Evolutionary conservation across 2,797 vertebrate genomes (phyloP).

Genomic region (Miichthys miiuy): DNA sequence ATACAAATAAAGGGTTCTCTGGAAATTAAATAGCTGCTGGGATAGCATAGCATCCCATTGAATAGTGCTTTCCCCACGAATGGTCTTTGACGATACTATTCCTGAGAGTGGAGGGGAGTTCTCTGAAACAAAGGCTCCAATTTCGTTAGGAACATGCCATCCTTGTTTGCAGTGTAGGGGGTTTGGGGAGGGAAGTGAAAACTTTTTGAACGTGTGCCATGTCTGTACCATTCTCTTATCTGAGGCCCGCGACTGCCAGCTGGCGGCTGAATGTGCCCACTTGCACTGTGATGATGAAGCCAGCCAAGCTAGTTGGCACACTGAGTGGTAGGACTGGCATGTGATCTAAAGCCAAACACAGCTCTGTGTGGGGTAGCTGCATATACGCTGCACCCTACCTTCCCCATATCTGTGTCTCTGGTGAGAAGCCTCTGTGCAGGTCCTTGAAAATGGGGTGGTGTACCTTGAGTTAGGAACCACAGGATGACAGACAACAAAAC

Average conservation of each 20-base stretch:
- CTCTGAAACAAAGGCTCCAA: conserved; percentile 85
- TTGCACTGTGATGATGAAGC: conserved; percentile 83
- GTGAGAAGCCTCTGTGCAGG: conserved; percentile 37
- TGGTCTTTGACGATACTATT: conserved; percentile 88
- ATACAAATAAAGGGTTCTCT: conserved; percentile 62
- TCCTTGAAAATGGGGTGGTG: conserved; percentile 19
- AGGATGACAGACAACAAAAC: conserved; percentile 28
- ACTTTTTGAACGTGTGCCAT: conserved; percentile 92
- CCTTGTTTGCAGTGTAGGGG: conserved; percentile 87
- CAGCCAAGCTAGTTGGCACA: conserved; percentile 87
- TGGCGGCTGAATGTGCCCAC: conserved; percentile 89
- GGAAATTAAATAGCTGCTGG: conserved; percentile 69
- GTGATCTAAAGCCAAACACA: conserved; percentile 81
- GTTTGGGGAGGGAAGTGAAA: conserved; percentile 87
- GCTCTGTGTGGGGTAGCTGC: conserved; percentile 71
- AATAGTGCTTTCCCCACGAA: conserved; percentile 76
- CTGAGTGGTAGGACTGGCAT: conserved; percentile 76
- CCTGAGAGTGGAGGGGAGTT: conserved; percentile 88
- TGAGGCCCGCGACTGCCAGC: conserved; percentile 90
- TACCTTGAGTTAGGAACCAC: conserved; percentile 21
- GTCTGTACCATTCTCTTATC: conserved; percentile 89
- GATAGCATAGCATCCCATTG: conserved; percentile 77
- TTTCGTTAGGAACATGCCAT: conserved; percentile 90
- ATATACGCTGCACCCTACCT: conserved; percentile 46
- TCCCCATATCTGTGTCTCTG: conserved; percentile 33